Percentiles rank a stretch among this genome's conserved stretches.
Evolutionary conservation across 2,888 invertebrate species (phyloP).

Genomic region (Drosophila demipolita): DNA sequence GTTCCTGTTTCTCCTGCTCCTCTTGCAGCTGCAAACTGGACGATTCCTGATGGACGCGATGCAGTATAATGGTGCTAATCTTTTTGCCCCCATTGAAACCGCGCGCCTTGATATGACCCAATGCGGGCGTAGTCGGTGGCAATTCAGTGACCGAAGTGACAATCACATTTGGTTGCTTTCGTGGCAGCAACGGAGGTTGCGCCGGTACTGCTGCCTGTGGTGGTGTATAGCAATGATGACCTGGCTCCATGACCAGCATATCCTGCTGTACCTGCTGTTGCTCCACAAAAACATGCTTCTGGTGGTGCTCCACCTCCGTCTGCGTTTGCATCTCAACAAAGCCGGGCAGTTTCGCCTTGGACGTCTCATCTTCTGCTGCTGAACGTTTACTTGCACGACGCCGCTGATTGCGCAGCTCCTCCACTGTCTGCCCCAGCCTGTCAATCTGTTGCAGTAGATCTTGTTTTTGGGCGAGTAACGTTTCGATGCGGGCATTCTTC

Average conservation of each 20-base stretch:
- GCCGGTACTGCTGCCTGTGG: background rate
- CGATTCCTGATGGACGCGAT: slow-evolving; percentile 64
- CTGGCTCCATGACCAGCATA: slow-evolving; percentile 1
- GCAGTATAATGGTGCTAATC: slow-evolving; percentile 65
- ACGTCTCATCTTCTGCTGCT: slow-evolving; percentile 54
- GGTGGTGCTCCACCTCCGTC: slow-evolving; percentile 25
- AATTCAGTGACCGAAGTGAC: slow-evolving; percentile 33
- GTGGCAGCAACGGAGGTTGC: slow-evolving; percentile 2
- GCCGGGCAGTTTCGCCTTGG: slow-evolving; percentile 45
- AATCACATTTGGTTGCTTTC: slow-evolving; percentile 24
- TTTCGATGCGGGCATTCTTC: slow-evolving; percentile 91
- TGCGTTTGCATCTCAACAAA: slow-evolving; percentile 61
- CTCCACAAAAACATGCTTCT: background rate
- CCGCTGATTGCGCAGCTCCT: slow-evolving; percentile 68
- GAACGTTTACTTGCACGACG: slow-evolving; percentile 60
- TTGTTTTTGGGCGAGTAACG: slow-evolving; percentile 87
- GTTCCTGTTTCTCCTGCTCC: slow-evolving; percentile 25
- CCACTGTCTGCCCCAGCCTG: slow-evolving; percentile 68
- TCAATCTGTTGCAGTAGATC: slow-evolving; percentile 86
- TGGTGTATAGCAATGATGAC: slow-evolving; percentile 13
- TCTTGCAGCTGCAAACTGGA: slow-evolving; percentile 31
- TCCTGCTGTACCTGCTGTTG: background rate
- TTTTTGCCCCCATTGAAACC: slow-evolving; percentile 68
- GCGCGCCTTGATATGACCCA: slow-evolving; percentile 46
- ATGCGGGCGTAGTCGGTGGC: slow-evolving; percentile 33